Evolutionary conservation across 2,888 invertebrate species (phyloP), one percentile per base, ranked within the genome.

Genomic region (Thereva unica): DNA sequence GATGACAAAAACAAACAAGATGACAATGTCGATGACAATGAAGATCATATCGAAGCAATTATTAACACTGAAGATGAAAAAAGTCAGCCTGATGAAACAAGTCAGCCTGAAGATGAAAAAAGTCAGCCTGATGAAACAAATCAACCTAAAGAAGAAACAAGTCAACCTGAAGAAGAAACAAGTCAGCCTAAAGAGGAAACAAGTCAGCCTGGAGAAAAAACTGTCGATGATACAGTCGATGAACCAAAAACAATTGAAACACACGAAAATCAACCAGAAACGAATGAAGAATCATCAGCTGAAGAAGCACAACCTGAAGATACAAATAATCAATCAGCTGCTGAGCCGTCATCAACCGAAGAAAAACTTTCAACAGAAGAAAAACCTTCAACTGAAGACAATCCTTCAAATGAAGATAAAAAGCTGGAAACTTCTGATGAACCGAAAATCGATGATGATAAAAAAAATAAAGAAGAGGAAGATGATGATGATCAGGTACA

Each of bases 401-500:
- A 71, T 6, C 68, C 71, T 42, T 66, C 67, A 38, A 64, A 57
- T 5, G 72, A 71, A 66, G 38, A 57, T 35, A 12, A 44, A 37
- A 71, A 67, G 69, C 65, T 69, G 5, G 9, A 52, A 23, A 4
- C 23, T 52, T 49, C 35, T 23, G 40, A 49, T 45, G 40, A 49
- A 10, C 49, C 9, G 10, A 6, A 10, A 9, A 49, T 35, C 4
- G 37, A 35, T 45, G 47, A 64, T 9, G 34, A 66, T 57, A 54
- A 67, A 35, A 52, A 69, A 7, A 67, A 59, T 47, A 47, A 69
- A 54, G 63, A 69, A 45, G 47, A 73, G 34, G 76, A 76, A 55
- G 73, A 76, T 54, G 78, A 78, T 68, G 77, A 78, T 69, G 80
- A 80, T 73, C 78, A 80, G 80, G 80, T 80, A 80, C 78, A 79